Evolutionary conservation across 2,888 invertebrate species (phyloP), one percentile per base, ranked within the genome.

Genomic region (Caenorhabditis parvicauda): DNA sequence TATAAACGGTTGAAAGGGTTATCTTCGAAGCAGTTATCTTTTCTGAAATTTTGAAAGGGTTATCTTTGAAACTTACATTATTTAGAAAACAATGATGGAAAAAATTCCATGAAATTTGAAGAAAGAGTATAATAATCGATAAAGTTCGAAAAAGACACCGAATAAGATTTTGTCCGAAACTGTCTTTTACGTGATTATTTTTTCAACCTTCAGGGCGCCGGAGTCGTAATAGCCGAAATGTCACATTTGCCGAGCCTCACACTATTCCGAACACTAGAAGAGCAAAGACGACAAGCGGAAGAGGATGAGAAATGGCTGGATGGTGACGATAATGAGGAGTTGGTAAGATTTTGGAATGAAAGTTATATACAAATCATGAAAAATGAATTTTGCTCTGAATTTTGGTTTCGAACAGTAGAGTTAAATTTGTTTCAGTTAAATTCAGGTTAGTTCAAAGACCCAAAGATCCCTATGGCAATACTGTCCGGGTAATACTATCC

Each of bases 281-380:
- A 72, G 42, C 76, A 76, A 50, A 47, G 70, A 19, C 44, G 64
- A 3, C 77, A 77, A 39, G 72, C 72, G 9, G 76, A 77, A 45
- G 77, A 74, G 47, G 77, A 77, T 50, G 77, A 78, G 24, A 64
- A 64, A 47, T 77, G 77, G 77, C 57, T 77, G 47, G 72, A 75
- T 35, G 70, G 71, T 44, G 68, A 63, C 37, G 59, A 63, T 29
- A 59, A 53, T 19, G 47, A 57, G n/a, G 62, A 59, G 4, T 17
- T 29, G 28, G 25, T 25, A 29, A 14, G 21, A 37, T n/a, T n/a
- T n/a, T n/a, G n/a, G n/a, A n/a, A n/a, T n/a, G n/a, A n/a, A n/a
- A n/a, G n/a, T n/a, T n/a, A n/a, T n/a, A n/a, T n/a, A n/a, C n/a
- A n/a, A n/a, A n/a, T n/a, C n/a, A n/a, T n/a, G n/a, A n/a, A n/a